phyloP scores from a whole-genome alignment of 2,888 invertebrate species.

The Elmis aenea region DNA sequence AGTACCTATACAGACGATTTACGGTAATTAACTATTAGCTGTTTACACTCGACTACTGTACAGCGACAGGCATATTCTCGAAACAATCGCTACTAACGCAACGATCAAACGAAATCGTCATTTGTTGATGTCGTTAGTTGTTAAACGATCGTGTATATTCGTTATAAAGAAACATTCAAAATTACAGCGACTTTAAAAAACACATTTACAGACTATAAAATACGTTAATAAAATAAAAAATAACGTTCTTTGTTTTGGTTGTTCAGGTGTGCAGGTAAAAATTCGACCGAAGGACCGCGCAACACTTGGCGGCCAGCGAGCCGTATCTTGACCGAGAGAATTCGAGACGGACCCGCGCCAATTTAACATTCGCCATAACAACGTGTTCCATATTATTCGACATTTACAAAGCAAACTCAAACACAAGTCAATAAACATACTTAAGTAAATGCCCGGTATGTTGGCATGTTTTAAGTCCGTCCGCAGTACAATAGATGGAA shows the following conservation, averaged over 20 bases:
- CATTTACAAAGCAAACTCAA: no score
- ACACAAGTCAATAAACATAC: no score
- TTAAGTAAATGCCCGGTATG: no score
- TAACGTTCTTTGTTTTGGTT: constrained; percentile 3
- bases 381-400: no score
- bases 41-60: constrained; percentile 19
- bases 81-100: no score
- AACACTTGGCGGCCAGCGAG: constrained; percentile 16
- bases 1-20: constrained; percentile 34
- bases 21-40: constrained; percentile 36
- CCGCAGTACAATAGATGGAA: constrained; percentile 1
- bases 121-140: background rate
- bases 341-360: constrained; percentile 22
- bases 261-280: constrained; percentile 14
- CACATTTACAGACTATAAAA: background rate
- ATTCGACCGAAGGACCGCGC: constrained; percentile 9
- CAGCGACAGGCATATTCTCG: constrained; percentile 13
- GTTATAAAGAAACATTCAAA: no score
- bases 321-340: constrained; percentile 24
- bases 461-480: no score
- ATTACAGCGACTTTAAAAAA: no score
- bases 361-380: constrained; percentile 22
- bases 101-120: background rate
- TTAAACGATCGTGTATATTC: background rate
- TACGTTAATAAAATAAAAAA: background rate